Base-by-base conservation (phyloP, 1,140 invertebrate species). In the Pararge aegeria region DNA sequence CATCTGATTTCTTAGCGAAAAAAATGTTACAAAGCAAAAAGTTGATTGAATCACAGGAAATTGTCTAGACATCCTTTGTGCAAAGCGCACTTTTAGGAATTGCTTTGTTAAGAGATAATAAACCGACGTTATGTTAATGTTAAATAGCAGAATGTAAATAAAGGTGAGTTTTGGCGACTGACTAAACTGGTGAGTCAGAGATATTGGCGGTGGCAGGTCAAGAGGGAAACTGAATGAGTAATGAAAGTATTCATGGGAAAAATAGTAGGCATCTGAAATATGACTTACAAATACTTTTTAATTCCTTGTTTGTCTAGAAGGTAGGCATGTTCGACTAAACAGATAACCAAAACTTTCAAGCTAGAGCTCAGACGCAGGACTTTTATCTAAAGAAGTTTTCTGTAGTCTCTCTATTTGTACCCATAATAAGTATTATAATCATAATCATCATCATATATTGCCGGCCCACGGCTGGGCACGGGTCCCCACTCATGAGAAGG, bases 1-100 rank as follows among this genome's bases (percentile, higher is more conserved):
- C 10, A 30, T 30, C 29, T 30, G 29, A 30, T 30, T 30, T 30
- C 30, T 12, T 10, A 34, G 10, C 30, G n/a, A n/a, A 34, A 16
- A 18, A 42, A 18, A 5, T 42, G 2, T 42, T 18, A 6, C 5
- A 18, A 42, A 16, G 38, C 38, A 42, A 42, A 42, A 42, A 42
- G 1, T 18, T 12, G n/a, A 15, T 30, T 53, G 51, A 53, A 10
- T 53, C 51, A 53, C 51, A 53, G 51, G 51, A 53, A 53, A 53
- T 24, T 53, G 37, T 40, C 51, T 40, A 40, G 51, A 40, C 51
- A 24, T 21, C 13, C 6, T 24, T 13, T 13, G 20, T 19, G 30
- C 34, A 21, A 21, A 24, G 18, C 30, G 51, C 13, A 53, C 40
- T 53, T 53, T 53, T 37, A 12, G n/a, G 37, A 16, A 53, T 40